A percentile compares a stretch with the other conserved stretches of the same genome.
These are phyloP conservation scores for Psammodynastes pulverulentus DNA, from an alignment of 2,113 vertebrate species.

Conservation along the genomic window DNA sequence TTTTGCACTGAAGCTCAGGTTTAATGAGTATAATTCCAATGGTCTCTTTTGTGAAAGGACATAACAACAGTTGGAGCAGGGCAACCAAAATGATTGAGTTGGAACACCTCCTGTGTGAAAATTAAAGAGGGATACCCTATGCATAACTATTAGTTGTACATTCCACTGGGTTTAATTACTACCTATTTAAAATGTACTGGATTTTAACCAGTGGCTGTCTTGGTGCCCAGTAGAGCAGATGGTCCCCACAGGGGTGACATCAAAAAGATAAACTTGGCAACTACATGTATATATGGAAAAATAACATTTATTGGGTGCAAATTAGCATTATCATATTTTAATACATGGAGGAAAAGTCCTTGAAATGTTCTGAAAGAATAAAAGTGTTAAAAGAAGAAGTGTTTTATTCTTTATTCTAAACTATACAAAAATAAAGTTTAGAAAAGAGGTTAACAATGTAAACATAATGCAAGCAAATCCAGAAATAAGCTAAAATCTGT, in stretches of 20 bases:
- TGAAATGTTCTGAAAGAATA: not conserved
- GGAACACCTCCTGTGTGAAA: not conserved
- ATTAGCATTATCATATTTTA: not conserved
- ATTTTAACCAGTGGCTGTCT: not conserved
- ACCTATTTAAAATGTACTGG: not conserved
- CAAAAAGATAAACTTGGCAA: not conserved
- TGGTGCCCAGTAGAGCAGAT: not conserved
- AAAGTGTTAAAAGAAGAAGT: not conserved
- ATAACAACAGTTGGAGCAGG: not conserved
- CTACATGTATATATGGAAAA: not conserved
- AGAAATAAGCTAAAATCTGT: not conserved
- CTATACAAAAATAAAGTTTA: too few relatives aligned
- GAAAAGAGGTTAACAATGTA: not conserved
- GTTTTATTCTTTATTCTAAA: not conserved
- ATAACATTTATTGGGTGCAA: not conserved
- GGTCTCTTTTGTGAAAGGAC: not conserved
- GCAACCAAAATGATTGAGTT: not conserved
- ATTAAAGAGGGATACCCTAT: not conserved
- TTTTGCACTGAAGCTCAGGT: not conserved
- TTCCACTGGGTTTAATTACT: not conserved
- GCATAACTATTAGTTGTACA: not conserved
- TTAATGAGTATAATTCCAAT: not conserved
- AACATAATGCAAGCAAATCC: not conserved
- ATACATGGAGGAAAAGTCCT: not conserved
- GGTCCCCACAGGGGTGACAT: not conserved